phyloP scores from a whole-genome alignment of 2,797 vertebrate species.

The Enoplosus armatus region DNA sequence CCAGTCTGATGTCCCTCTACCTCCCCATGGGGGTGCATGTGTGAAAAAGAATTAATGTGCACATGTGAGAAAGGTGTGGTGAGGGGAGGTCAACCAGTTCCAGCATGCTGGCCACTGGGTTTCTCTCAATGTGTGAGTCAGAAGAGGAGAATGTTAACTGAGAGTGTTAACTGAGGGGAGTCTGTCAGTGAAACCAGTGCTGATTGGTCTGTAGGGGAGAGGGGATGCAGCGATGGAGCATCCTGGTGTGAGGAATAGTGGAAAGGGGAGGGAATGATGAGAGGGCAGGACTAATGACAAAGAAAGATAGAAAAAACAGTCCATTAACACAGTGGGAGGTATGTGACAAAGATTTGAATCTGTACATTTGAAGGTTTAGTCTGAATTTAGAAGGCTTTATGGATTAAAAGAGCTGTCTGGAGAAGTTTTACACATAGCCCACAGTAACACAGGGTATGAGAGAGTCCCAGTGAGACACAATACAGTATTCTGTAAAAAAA shows the following conservation, averaged over 20 bases:
- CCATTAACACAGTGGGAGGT: constrained; percentile 7
- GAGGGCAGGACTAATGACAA: constrained; percentile 8
- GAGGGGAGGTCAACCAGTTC: constrained; percentile 26
- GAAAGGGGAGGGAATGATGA: constrained; percentile 2
- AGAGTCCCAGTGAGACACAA: neutral
- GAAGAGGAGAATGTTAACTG: constrained; percentile 58
- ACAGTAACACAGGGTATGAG: constrained; percentile 11
- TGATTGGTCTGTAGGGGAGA: constrained; percentile 68
- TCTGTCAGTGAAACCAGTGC: constrained; percentile 53
- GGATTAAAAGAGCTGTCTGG: constrained; percentile 11
- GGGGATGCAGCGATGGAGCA: constrained; percentile 42
- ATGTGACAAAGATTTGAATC: constrained; percentile 29
- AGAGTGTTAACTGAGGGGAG: constrained; percentile 52
- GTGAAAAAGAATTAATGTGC: constrained; percentile 39
- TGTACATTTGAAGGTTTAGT: constrained; percentile 7
- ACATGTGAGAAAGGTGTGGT: constrained; percentile 4
- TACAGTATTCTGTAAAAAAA: neutral
- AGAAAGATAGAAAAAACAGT: constrained; percentile 19
- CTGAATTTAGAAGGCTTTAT: neutral
- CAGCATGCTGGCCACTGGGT: constrained; percentile 42
- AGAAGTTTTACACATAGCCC: constrained; percentile 18
- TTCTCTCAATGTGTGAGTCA: constrained; percentile 50
- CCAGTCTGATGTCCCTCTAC: constrained; percentile 22
- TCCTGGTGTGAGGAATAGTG: constrained; percentile 26
- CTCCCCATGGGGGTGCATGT: constrained; percentile 17